These are phyloP conservation scores for Drosophila sordidapex DNA, from an alignment of 2,888 invertebrate genomes.

Conservation along the genomic window DNA sequence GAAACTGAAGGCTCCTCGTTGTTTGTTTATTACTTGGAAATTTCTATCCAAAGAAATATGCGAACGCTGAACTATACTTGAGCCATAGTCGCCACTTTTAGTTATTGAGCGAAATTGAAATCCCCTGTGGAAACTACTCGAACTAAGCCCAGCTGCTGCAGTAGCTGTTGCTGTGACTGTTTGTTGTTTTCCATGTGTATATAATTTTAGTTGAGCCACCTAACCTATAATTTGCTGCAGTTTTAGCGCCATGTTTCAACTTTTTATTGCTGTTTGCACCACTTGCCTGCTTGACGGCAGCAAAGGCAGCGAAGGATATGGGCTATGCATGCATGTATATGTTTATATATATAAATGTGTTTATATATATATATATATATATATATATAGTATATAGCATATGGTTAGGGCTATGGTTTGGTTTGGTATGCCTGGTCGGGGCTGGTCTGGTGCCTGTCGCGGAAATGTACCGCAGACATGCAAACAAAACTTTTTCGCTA, in stretches of 20 bases:
- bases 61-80: background rate
- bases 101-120: constrained; percentile 3
- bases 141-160: constrained; percentile 13
- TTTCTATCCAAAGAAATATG: background rate
- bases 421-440: constrained; percentile 18
- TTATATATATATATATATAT: background rate
- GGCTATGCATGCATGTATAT: constrained; percentile 4
- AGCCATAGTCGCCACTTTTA: background rate
- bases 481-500: constrained; percentile 78
- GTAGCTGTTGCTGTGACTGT: constrained; percentile 2
- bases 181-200: constrained; percentile 10
- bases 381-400: constrained; percentile 33
- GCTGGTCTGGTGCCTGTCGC: constrained; percentile 74
- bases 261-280: constrained; percentile 50
- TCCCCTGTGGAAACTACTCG: background rate
- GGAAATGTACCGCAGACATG: constrained; percentile 81
- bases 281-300: constrained; percentile 48
- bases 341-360: background rate
- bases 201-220: constrained; percentile 63
- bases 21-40: background rate
- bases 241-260: constrained; percentile 67
- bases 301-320: constrained; percentile 4
- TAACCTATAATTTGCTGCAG: constrained; percentile 77
- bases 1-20: background rate
- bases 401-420: constrained; percentile 26